Evolutionary conservation across 2,797 vertebrate genomes (phyloP).

Genomic region (Ptychobarbus kaznakovi): DNA sequence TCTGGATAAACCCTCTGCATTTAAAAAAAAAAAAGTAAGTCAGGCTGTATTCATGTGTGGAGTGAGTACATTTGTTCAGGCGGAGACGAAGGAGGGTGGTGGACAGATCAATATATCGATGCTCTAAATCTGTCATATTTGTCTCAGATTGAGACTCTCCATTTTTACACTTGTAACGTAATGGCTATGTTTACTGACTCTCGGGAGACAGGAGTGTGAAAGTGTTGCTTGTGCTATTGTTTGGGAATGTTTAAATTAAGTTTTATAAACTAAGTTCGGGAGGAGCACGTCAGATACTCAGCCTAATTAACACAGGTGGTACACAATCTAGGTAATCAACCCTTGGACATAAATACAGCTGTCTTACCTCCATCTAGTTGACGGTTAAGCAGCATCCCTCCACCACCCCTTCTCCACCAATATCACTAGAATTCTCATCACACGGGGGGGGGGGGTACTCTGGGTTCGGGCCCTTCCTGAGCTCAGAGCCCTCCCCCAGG

Average conservation of each 20-base stretch:
- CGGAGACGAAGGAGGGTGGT: neutral
- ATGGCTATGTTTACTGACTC: neutral
- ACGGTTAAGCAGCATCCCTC: no score
- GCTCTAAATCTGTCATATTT: conserved; percentile 11
- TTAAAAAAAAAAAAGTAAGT: neutral
- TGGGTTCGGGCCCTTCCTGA: no score
- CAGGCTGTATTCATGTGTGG: neutral
- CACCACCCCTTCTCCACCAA: no score
- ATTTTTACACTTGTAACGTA: conserved; percentile 54
- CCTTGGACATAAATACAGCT: no score
- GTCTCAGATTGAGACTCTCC: conserved; percentile 67
- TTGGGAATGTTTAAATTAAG: neutral
- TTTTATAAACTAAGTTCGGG: no score
- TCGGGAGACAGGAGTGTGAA: neutral
- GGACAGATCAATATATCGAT: neutral
- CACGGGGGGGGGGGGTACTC: no score
- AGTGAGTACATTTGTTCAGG: conserved; percentile 65
- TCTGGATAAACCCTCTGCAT: neutral
- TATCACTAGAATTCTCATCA: no score
- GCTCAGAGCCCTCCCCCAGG: no score
- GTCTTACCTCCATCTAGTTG: no score
- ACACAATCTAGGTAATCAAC: no score
- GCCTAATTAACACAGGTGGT: no score
- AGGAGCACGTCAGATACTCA: no score
- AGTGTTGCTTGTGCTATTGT: neutral